phyloP scores from a whole-genome alignment of 2,797 vertebrate genomes.

The Parauchenoglanis punctatus region DNA sequence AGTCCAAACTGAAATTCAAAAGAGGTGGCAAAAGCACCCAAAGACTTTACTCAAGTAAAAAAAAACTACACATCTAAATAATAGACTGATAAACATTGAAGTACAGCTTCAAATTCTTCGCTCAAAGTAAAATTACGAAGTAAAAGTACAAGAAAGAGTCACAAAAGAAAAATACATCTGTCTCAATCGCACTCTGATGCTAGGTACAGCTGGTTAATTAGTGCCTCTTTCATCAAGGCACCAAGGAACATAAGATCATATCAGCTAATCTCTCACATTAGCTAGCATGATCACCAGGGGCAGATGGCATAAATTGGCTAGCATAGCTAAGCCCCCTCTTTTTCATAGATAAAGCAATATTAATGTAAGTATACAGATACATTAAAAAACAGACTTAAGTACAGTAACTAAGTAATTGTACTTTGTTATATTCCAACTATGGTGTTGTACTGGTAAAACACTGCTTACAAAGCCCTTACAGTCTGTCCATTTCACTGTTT shows the following conservation, averaged over 20 bases:
- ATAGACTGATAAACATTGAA: not conserved
- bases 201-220: not conserved
- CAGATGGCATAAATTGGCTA: not conserved
- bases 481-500: not conserved
- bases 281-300: not conserved
- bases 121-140: not conserved
- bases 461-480: not conserved
- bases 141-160: not conserved
- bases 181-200: not conserved
- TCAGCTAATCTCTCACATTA: not conserved
- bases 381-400: not conserved
- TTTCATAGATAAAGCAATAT: not conserved
- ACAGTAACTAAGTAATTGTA: not conserved
- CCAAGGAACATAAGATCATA: not conserved
- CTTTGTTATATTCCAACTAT: not conserved
- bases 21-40: not conserved
- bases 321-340: not conserved
- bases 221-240: not conserved
- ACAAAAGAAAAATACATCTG: not conserved
- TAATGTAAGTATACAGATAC: not conserved
- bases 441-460: not conserved
- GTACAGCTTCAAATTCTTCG: not conserved
- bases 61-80: not conserved
- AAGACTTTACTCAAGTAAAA: not conserved
- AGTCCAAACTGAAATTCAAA: conserved; percentile 37